Evolutionary conservation across 2,113 vertebrate genomes (phyloP), one percentile per base, ranked within the genome.

Genomic region (Microtus ochrogaster): DNA sequence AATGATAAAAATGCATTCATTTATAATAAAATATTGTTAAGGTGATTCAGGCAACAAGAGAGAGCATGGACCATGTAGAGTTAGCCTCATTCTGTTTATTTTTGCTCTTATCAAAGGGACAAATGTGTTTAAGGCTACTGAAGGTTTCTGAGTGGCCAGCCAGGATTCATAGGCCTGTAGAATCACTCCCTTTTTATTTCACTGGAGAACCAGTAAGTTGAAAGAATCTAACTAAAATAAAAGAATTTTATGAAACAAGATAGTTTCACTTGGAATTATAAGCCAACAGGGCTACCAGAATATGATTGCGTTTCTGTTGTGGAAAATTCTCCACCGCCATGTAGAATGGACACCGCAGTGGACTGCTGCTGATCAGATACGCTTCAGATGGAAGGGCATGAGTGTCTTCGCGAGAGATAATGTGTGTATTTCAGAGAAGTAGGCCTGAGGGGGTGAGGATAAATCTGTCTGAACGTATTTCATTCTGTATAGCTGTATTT

Each of bases 51-150:
- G 14, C 30, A 52, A 26, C 36, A 93, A 93, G 92, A 90, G 70
- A 90, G 97, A 86, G 24, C 41, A 92, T 5, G 30, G 26, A 72
- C 19, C 7, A 39, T 78, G 3, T 5, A 88, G 81, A 87, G 58
- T 93, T 93, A 68, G 78, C 49, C 1, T 63, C 28, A 26, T 73
- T 58, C n/a, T 68, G 28, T 74, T 90, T 87, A 33, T 84, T 68
- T 92, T 26, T 93, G 55, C 93, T 96, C 36, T 97, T 79, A 58
- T 26, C 41, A 91, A 92, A 87, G 61, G 36, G 13, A 92, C 30
- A 79, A 1, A 73, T 84, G 84, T 96, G 52, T 89, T 16, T 61
- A 61, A 89, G 24, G 19, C 65, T 52, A 11, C 22, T 76, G 13
- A 91, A 90, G 36, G 5, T 66, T 55, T 33, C 30, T 68, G 36